Evolutionary conservation across 2,888 invertebrate species (phyloP), one percentile per base, ranked within the genome.

Genomic region (Orthosia incerta): DNA sequence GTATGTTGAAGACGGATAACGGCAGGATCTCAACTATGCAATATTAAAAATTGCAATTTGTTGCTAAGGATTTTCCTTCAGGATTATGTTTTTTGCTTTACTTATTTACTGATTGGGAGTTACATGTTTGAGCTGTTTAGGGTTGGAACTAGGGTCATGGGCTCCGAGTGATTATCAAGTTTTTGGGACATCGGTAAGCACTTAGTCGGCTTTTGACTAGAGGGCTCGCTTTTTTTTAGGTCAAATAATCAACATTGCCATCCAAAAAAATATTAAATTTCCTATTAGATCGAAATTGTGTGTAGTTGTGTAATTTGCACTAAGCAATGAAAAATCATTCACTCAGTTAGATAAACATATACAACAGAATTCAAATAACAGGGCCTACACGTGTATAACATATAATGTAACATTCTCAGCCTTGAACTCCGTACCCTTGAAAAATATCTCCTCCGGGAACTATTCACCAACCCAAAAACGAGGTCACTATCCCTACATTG

Each of bases 401-500:
- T 13, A 51, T 18, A 39, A 20, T 3, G 20, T 18, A 23, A 63
- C n/a, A 59, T 72, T 26, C 15, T 46, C 50, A 46, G 16, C 63
- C 46, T 79, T 81, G 76, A 79, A 65, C 62, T 55, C 31, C 18
- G 39, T 65, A 59, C n/a, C 55, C 69, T 79, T 71, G 71, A 71
- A 71, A 82, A 77, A 64, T 64, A 67, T 31, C 48, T 26, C 70
- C 48, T 46, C 18, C 26, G 51, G 23, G 48, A 75, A 50, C 15
- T 55, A 75, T 79, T 62, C 55, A 20, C 62, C 50, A 18, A 26
- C 48, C 66, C 20, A 63, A 65, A 74, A 83, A 66, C 23, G 55
- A 61, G 79, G 66, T 70, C 61, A 64, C 50, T 79, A 61, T 67
- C 64, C 71, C 55, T 57, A 63, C 63, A 83, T 80, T 79, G 77